Evolutionary conservation across 2,888 invertebrate species (phyloP), one percentile per base, ranked within the genome.

Genomic region (Tachina grossa): DNA sequence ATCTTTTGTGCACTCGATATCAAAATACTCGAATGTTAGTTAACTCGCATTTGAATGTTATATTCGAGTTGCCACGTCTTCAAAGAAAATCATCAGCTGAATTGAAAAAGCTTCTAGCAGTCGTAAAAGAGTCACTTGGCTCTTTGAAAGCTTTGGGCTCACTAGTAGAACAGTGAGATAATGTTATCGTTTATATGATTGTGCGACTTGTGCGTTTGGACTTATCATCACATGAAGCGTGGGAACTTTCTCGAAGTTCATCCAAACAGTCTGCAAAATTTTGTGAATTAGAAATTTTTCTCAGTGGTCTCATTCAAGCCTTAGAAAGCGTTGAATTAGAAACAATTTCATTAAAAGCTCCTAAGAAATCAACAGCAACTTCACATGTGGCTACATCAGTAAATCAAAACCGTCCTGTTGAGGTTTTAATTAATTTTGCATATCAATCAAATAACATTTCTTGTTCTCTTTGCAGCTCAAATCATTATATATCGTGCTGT

Each of bases 401-500:
- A 0, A 68, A 66, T 66, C 57, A 66, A 66, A 77, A 77, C 19
- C 11, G 66, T 57, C 45, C 74, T 57, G 45, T 45, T 45, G 45
- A 57, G 31, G 57, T 72, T 75, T 41, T 63, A 53, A 66, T 63
- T 77, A 77, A 66, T 2, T 66, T 66, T 47, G 9, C 47, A 16
- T 78, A 22, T 51, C 13, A 68, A 68, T 10, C 59, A 49, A 77
- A 68, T 14, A 59, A 9, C 59, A 49, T 49, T 47, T 68, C 16
- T 59, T 77, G 59, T 68, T 77, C 57, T 59, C 2, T 66, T 77
- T 77, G 68, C 39, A 68, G 59, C 77, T 77, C 59, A 57, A 14
- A 68, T 68, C 66, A 77, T 77, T 77, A 77, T 5, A 59, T 65
- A 55, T 75, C 65, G 65, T 55, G 75, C 65, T 65, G 45, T 53